Percentiles rank a stretch among this genome's conserved stretches.
Evolutionary conservation across 2,888 invertebrate species (phyloP).

Genomic region (Meteorus cinctellus): DNA sequence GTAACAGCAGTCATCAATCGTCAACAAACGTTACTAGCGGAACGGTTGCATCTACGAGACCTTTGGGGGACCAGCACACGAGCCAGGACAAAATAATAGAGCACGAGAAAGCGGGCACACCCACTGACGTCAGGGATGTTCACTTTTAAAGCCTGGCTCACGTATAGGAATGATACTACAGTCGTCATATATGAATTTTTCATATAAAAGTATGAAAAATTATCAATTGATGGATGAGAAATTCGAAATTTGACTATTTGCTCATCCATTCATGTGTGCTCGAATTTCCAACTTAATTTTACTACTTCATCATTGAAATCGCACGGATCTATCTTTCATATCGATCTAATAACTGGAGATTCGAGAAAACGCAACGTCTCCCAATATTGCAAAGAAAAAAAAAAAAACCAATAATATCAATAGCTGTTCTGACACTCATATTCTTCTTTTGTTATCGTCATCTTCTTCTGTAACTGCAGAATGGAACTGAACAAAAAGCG

Average conservation of each 20-base stretch:
- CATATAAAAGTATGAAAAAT: neutral
- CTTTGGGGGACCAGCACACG: conserved; percentile 69
- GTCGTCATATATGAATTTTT: neutral
- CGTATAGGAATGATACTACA: conserved; percentile 5
- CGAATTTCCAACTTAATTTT: conserved; percentile 7
- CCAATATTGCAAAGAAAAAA: neutral
- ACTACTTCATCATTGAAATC: neutral
- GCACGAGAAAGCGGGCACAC: conserved; percentile 85
- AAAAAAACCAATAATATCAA: conserved; percentile 19
- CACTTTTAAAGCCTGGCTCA: conserved; percentile 78
- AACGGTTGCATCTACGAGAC: conserved; percentile 57
- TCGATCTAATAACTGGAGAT: neutral
- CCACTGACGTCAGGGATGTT: conserved; percentile 90
- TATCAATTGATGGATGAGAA: neutral
- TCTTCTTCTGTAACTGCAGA: conserved; percentile 25
- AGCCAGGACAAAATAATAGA: conserved; percentile 75
- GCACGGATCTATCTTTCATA: conserved; percentile 2
- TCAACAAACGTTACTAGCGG: conserved; percentile 68
- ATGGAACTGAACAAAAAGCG: conserved; percentile 20
- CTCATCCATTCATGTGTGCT: neutral
- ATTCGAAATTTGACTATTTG: neutral
- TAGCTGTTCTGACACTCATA: neutral
- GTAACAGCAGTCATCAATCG: conserved; percentile 60
- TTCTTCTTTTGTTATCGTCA: conserved; percentile 11
- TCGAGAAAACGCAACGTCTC: conserved; percentile 36